Percentiles rank a stretch among this genome's conserved stretches.
These are phyloP conservation scores for Megalonaias nervosa DNA, from an alignment of 1,140 invertebrate species.

Conservation along the genomic window DNA sequence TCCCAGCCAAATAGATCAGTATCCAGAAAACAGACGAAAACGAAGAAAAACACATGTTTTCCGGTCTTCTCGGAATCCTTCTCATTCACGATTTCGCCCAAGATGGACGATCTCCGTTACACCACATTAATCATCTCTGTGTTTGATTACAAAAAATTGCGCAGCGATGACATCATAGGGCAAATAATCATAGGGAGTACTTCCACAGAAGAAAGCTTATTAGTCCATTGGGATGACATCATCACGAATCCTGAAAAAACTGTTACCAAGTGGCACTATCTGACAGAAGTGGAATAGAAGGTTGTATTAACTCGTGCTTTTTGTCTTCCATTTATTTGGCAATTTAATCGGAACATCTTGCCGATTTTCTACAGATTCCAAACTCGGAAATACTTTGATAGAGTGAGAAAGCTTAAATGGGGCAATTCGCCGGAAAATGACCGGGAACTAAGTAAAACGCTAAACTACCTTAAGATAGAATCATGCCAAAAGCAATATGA, in stretches of 20 bases:
- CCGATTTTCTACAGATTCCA: too few species aligned
- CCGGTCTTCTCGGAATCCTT: slow-evolving; percentile 61
- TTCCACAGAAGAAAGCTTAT: slow-evolving; percentile 48
- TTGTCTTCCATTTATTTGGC: too few species aligned
- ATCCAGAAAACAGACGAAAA: slow-evolving; percentile 39
- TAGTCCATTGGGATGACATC: slow-evolving; percentile 44
- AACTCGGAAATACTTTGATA: too few species aligned
- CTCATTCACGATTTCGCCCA: slow-evolving; percentile 45
- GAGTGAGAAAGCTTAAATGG: too few species aligned
- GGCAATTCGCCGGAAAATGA: too few species aligned
- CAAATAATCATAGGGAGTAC: slow-evolving; percentile 53
- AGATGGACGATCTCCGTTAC: slow-evolving; percentile 42
- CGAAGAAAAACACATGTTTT: slow-evolving; percentile 51
- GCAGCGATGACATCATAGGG: slow-evolving; percentile 57
- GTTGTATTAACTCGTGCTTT: too few species aligned
- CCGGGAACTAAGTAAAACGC: too few species aligned
- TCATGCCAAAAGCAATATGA: too few species aligned
- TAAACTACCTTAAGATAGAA: too few species aligned
- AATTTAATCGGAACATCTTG: too few species aligned
- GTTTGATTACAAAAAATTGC: slow-evolving; percentile 58
- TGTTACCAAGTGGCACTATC: slow-evolving; percentile 45
- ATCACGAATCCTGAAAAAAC: slow-evolving; percentile 38
- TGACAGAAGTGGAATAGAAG: slow-evolving; percentile 19
- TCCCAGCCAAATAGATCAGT: slow-evolving; percentile 20
- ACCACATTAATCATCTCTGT: slow-evolving; percentile 55